Conservation (phyloP, 1,140 invertebrate species). For the Phortica variegata region DNA sequence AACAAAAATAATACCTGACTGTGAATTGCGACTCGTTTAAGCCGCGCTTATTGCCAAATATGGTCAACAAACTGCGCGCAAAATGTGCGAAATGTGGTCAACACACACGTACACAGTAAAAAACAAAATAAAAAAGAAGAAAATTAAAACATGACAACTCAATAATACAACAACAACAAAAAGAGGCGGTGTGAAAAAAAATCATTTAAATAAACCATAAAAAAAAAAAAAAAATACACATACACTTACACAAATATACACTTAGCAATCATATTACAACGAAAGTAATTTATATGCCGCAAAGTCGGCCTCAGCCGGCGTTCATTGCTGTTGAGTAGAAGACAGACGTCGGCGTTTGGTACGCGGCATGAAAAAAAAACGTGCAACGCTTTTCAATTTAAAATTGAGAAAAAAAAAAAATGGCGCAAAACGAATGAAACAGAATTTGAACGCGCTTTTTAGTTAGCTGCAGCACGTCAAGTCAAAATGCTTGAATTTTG, state of each 20-base stretch:
- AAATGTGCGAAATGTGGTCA: slow-evolving; percentile 19
- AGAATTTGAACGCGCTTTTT: too few relatives aligned
- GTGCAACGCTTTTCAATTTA: slow-evolving; percentile 36
- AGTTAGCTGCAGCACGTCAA: too few relatives aligned
- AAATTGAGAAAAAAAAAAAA: too few relatives aligned
- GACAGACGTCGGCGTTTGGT: too few relatives aligned
- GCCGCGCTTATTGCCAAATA: slow-evolving; percentile 23
- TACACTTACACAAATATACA: too few relatives aligned
- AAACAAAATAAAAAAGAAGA: slow-evolving; percentile 12
- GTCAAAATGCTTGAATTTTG: too few relatives aligned
- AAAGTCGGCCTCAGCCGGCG: too few relatives aligned
- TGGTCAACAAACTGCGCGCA: slow-evolving; percentile 19
- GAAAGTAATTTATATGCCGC: neutral
- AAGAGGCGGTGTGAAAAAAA: slow-evolving; percentile 1
- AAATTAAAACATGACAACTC: slow-evolving; percentile 27
- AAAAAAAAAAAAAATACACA: slow-evolving; percentile 2
- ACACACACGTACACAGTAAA: neutral
- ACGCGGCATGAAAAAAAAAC: slow-evolving; percentile 13
- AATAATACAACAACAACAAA: slow-evolving; percentile 18
- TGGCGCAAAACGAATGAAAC: too few relatives aligned
- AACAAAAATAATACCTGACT: slow-evolving; percentile 6
- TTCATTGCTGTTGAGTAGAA: too few relatives aligned
- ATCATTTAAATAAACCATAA: slow-evolving; percentile 19
- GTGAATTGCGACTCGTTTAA: slow-evolving; percentile 1
- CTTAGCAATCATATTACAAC: neutral